These are phyloP conservation scores for Halichoeres trimaculatus DNA, from an alignment of 2,113 vertebrate genomes.

Conservation along the genomic window DNA sequence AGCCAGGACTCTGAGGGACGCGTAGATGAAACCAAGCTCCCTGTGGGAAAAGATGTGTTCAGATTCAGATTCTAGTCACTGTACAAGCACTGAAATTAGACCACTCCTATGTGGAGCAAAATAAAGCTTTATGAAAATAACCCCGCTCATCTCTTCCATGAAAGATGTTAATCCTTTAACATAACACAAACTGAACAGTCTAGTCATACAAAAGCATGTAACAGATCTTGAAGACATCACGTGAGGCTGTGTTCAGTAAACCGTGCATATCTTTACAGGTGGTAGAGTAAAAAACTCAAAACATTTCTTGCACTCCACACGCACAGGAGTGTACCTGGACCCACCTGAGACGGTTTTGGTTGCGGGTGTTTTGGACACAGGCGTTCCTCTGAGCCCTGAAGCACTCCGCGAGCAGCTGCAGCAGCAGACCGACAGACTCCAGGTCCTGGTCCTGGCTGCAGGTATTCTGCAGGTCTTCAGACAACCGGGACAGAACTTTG, in stretches of 20 bases:
- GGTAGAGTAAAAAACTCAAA: no score
- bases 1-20: constrained; percentile 69
- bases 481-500: constrained; percentile 64
- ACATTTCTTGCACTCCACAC: no score
- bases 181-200: no score
- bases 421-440: constrained; percentile 26
- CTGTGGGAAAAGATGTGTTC: constrained; percentile 44
- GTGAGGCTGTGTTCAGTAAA: no score
- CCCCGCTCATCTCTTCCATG: no score
- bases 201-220: no score
- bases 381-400: constrained; percentile 94
- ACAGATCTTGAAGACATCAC: no score
- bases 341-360: constrained; percentile 90
- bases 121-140: no score
- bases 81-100: no score
- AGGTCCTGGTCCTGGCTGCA: constrained; percentile 13
- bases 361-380: constrained; percentile 88
- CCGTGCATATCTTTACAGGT: no score
- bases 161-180: not conserved
- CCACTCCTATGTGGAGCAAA: no score
- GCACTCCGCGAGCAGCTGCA: constrained; percentile 88
- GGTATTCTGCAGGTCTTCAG: constrained; percentile 57
- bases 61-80: no score
- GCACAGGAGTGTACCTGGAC: accelerated
- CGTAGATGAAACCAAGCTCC: constrained; percentile 79